Evolutionary conservation across 2,797 vertebrate species (phyloP).

Genomic region (Rhinophrynus dorsalis): DNA sequence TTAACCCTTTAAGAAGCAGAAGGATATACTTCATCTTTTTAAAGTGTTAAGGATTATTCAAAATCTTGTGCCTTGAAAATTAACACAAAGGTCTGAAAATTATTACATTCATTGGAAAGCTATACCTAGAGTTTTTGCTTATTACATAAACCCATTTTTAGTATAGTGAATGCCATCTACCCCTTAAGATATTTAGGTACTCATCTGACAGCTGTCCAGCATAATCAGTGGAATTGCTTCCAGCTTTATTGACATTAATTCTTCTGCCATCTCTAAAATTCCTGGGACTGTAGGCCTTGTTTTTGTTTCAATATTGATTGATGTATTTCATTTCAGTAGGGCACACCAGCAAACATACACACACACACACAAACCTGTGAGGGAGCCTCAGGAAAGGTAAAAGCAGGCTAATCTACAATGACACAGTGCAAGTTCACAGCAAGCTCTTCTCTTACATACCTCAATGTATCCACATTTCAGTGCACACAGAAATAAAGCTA

Average conservation of each 20-base stretch:
- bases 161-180: constrained; percentile 30
- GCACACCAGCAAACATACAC: constrained; percentile 24
- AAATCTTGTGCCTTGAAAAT: no score
- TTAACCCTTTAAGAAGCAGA: no score
- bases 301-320: constrained; percentile 43
- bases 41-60: no score
- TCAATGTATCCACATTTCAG: constrained; percentile 1
- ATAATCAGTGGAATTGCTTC: constrained; percentile 44
- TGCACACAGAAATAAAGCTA: constrained; percentile 7
- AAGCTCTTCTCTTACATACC: background rate
- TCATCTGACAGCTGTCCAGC: constrained; percentile 46
- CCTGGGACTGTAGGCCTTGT: constrained; percentile 14
- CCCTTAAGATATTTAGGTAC: constrained; percentile 37
- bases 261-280: constrained; percentile 37
- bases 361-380: constrained; percentile 32
- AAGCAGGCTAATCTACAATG: background rate
- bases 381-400: constrained; percentile 43
- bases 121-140: no score
- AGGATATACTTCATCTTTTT: no score
- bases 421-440: constrained; percentile 22
- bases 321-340: constrained; percentile 46
- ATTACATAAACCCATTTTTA: no score
- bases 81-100: no score
- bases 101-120: no score
- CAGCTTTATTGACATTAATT: constrained; percentile 39